Evolutionary conservation across 2,797 vertebrate species (phyloP).

Genomic region (Falco columbarius): DNA sequence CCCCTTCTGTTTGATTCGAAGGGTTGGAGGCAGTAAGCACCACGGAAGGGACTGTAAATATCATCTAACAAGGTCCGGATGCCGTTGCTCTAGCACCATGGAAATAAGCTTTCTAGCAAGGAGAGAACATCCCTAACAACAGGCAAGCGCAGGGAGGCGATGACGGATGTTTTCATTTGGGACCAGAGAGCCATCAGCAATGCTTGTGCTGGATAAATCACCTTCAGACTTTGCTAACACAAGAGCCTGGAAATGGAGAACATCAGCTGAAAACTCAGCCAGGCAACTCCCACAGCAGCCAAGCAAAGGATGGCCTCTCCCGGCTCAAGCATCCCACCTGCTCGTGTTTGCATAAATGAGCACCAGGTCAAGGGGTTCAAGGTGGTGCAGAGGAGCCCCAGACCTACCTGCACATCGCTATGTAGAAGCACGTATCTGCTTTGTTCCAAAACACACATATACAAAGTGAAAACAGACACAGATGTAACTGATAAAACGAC

Average conservation of each 20-base stretch:
- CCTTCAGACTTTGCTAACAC: neutral
- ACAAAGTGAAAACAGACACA: neutral
- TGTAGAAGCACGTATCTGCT: neutral
- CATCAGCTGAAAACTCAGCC: neutral
- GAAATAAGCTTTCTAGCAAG: neutral
- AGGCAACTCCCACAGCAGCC: neutral
- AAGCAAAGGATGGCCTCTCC: neutral
- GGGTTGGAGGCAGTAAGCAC: neutral
- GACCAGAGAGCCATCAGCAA: neutral
- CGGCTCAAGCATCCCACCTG: neutral
- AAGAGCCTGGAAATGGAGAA: neutral
- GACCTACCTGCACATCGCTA: neutral
- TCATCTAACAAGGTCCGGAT: neutral
- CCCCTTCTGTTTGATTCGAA: neutral
- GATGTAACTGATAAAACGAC: neutral
- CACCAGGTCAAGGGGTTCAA: neutral
- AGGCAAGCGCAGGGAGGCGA: neutral
- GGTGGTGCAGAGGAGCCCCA: neutral
- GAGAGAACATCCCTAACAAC: neutral
- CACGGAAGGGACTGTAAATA: neutral
- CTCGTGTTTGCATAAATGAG: rapidly evolving
- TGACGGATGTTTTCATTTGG: neutral
- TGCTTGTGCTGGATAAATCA: neutral
- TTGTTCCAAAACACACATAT: neutral
- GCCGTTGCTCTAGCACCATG: rapidly evolving